Percentiles rank a stretch among this genome's conserved stretches.
These are phyloP conservation scores for Pantherophis alleghaniensis DNA, from an alignment of 2,797 vertebrate genomes.

Conservation along the genomic window DNA sequence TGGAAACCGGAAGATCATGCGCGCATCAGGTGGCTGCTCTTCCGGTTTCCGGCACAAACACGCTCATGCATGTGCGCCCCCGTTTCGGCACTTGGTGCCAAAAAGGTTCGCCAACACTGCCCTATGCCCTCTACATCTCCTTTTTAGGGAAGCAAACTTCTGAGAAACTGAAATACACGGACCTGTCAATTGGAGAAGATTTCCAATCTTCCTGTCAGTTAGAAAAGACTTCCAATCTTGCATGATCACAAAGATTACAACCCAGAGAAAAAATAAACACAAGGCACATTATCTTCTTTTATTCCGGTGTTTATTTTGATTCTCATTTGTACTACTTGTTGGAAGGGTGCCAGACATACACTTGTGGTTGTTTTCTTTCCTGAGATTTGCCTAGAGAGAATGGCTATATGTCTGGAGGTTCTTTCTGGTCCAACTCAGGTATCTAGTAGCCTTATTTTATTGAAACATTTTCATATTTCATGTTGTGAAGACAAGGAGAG, in stretches of 20 bases:
- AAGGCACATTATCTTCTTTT: background rate
- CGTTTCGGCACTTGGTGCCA: too few species aligned
- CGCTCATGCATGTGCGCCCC: too few species aligned
- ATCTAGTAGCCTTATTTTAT: background rate
- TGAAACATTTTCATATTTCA: background rate
- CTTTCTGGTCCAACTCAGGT: background rate
- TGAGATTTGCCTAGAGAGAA: background rate
- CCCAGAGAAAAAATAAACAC: background rate
- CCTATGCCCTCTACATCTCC: background rate
- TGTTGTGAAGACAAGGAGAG: background rate
- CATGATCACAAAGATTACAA: background rate
- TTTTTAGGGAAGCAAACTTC: background rate
- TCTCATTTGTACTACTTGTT: background rate
- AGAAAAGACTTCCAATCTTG: background rate
- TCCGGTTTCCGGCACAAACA: too few species aligned
- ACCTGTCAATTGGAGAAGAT: background rate
- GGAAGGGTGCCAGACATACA: background rate
- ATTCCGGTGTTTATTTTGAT: background rate
- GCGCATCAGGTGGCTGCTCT: too few species aligned
- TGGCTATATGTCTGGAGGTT: background rate
- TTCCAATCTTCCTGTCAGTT: background rate
- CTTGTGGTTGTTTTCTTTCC: background rate
- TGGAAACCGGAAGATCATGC: too few species aligned
- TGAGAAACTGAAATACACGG: background rate
- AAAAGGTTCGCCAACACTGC: background rate